Base-by-base conservation (phyloP, 2,113 vertebrate genomes). In the Pelecanus crispus region DNA sequence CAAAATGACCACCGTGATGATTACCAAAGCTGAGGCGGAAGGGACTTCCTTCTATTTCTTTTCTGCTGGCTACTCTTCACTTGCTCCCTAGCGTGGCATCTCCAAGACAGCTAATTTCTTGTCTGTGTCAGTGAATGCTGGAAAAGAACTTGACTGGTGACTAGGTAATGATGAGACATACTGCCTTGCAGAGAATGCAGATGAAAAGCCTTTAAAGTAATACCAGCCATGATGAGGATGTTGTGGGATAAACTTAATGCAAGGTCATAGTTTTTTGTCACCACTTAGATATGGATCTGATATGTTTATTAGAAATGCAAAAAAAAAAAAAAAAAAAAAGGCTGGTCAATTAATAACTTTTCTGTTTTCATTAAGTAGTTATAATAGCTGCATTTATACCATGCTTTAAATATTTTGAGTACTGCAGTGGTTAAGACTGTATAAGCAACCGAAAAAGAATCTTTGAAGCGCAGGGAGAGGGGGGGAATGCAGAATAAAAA, bases 221-320 rank as follows among this genome's bases (percentile, higher is more conserved):
- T 72, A 70, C 17, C 58, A 68, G 72, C 62, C 89, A 26, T 2
- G 13, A 49, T 44, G 44, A 70, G 62, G 49, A 38, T 58, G 8
- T 91, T 66, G 32, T 79, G 42, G 88, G 42, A 84, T 72, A 89
- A 86, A 89, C 29, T 45, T 80, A 40, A 20, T 62, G 55, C 58
- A 92, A 88, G 81, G 91, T 92, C 73, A 32, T 34, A 75, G n/a
- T 21, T 81, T 90, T 94, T 70, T 88, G 62, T 91, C 70, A 77
- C 49, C 31, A 24, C n/a, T 91, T 80, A 91, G 81, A 92, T 92
- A 89, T 4, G 32, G 66, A 96, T 95, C 66, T 83, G 77, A 40
- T 89, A 44, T 34, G 58, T 72, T 95, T 91, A 80, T 96, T 95
- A 88, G 80, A 91, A 95, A 78, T 59, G 21, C 9, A 24, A 50